A percentile compares a stretch with the other conserved stretches of the same genome.
Evolutionary conservation across 2,113 vertebrate genomes (phyloP).

Genomic region (Etheostoma spectabile): DNA sequence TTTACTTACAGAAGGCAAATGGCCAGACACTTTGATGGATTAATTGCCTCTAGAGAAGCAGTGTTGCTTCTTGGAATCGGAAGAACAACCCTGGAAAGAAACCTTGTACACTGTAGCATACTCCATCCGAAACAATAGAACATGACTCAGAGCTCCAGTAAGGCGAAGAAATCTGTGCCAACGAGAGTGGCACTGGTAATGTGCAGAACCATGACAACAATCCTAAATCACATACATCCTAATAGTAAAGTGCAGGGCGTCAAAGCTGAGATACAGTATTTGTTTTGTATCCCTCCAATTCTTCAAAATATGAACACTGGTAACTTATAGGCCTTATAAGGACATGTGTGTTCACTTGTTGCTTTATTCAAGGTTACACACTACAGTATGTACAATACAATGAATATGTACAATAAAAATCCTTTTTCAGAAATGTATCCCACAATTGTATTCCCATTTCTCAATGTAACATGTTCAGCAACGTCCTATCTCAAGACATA

Average conservation of each 20-base stretch:
- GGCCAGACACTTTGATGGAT: conserved; percentile 2
- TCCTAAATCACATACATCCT: background rate
- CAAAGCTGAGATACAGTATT: background rate
- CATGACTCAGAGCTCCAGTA: background rate
- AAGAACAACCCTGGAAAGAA: background rate
- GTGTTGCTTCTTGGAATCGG: background rate
- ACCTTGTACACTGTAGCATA: background rate
- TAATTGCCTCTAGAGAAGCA: background rate
- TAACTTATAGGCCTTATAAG: background rate
- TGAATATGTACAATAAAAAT: background rate
- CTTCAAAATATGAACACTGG: background rate
- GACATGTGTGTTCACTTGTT: background rate
- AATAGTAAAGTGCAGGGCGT: background rate
- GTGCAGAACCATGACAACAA: background rate
- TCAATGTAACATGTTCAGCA: background rate
- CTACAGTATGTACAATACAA: no score
- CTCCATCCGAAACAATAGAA: background rate
- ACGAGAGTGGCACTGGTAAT: background rate
- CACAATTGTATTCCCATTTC: background rate
- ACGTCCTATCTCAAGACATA: background rate
- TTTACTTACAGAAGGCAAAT: background rate
- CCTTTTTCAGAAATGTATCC: background rate
- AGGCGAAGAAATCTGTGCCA: background rate
- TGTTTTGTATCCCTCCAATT: background rate
- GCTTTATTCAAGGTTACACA: background rate